Conservation (phyloP, 2,888 invertebrate genomes). For the Papilio gigon region DNA sequence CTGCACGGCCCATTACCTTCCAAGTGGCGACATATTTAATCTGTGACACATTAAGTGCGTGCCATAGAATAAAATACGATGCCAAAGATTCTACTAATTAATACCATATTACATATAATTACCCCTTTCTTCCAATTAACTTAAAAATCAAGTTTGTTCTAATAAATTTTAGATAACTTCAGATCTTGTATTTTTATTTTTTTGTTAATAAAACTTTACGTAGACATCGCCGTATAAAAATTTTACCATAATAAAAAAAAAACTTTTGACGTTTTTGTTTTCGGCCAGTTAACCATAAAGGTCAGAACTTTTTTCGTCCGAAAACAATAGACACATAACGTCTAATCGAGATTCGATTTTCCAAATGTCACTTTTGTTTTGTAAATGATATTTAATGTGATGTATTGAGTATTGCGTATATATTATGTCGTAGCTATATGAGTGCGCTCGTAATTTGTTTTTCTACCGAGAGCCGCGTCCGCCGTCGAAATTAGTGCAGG, state of each 20-base stretch:
- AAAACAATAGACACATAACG: no score
- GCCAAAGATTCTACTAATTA: slow-evolving; percentile 10
- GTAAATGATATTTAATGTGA: no score
- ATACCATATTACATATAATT: background rate
- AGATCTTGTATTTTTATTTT: no score
- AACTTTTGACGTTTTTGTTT: background rate
- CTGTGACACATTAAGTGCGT: slow-evolving; percentile 22
- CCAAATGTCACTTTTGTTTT: no score
- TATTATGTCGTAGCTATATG: background rate
- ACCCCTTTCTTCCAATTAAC: slow-evolving; percentile 1
- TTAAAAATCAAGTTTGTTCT: background rate
- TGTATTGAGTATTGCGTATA: background rate
- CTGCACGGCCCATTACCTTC: slow-evolving; percentile 56
- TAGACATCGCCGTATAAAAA: background rate
- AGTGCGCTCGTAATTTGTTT: slow-evolving; percentile 30
- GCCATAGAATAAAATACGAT: background rate
- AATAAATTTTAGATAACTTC: no score
- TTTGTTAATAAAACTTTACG: no score
- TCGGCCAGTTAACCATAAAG: no score
- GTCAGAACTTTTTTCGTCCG: no score
- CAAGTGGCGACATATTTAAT: slow-evolving; percentile 47
- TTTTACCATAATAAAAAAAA: background rate
- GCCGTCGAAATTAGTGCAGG: slow-evolving; percentile 41
- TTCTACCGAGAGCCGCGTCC: slow-evolving; percentile 33
- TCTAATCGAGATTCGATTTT: no score